Conservation (phyloP, 1,140 invertebrate species). For the Trachelipus rathkii region DNA sequence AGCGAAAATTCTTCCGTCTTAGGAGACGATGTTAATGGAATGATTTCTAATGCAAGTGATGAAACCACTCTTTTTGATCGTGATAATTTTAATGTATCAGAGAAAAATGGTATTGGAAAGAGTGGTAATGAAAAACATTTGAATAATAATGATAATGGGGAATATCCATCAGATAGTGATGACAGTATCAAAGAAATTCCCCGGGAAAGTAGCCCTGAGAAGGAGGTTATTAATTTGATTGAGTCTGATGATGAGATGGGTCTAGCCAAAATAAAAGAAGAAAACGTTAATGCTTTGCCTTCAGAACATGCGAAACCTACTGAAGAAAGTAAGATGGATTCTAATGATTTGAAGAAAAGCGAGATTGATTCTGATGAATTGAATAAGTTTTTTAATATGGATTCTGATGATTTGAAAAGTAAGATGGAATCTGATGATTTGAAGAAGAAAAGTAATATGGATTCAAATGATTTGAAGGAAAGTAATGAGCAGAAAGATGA, state of each 20-base stretch:
- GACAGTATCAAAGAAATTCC: not conserved
- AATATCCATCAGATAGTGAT: not conserved
- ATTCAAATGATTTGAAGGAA: no score
- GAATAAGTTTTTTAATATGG: no score
- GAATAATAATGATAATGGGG: not conserved
- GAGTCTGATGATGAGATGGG: not conserved
- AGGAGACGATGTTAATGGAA: not conserved
- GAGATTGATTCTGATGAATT: not conserved
- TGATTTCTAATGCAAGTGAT: not conserved
- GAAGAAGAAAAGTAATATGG: no score
- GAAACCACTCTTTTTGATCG: not conserved
- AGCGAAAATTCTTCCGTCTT: not conserved
- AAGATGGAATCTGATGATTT: no score
- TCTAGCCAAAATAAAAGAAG: no score
- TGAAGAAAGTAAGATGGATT: no score
- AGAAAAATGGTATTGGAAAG: not conserved
- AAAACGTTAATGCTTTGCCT: no score
- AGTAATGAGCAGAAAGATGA: not conserved
- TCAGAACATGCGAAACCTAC: no score
- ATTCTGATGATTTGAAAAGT: no score
- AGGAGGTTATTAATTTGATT: not conserved
- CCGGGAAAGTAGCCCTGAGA: not conserved
- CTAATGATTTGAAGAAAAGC: not conserved
- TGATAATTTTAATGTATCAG: not conserved
- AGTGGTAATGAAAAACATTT: not conserved